Evolutionary conservation across 1,140 invertebrate species (phyloP).

Genomic region (Chymomyza costata): DNA sequence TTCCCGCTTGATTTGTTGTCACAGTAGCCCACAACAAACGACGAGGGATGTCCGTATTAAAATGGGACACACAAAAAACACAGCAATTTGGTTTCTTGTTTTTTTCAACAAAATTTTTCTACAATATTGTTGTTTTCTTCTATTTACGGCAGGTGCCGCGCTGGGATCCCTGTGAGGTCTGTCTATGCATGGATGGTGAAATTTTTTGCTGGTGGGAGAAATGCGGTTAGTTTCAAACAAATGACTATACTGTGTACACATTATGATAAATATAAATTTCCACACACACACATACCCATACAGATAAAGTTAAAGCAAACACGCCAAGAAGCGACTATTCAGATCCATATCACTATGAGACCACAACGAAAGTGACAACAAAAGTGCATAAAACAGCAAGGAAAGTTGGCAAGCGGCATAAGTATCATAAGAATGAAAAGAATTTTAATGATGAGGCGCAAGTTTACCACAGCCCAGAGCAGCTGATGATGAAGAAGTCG

Average conservation of each 20-base stretch:
- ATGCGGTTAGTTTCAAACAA: slow-evolving; percentile 75
- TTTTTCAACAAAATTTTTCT: not conserved
- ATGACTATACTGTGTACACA: slow-evolving; percentile 13
- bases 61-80: no score
- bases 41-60: no score
- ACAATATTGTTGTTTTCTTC: slow-evolving; percentile 2
- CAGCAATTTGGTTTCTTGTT: no score
- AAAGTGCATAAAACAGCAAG: slow-evolving; percentile 59
- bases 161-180: slow-evolving; percentile 81
- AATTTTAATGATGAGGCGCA: slow-evolving; percentile 63
- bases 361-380: slow-evolving; percentile 63
- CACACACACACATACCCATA: no score
- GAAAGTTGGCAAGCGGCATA: slow-evolving; percentile 62
- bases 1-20: no score
- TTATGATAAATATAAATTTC: slow-evolving; percentile 20
- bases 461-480: slow-evolving; percentile 61
- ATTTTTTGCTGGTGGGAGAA: slow-evolving; percentile 86
- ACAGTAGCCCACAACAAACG: no score
- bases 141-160: slow-evolving; percentile 76
- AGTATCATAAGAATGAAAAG: slow-evolving; percentile 67
- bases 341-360: slow-evolving; percentile 61
- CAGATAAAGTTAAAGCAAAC: slow-evolving; percentile 58
- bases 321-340: slow-evolving; percentile 51
- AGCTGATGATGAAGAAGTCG: no score
- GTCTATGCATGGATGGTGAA: slow-evolving; percentile 83